Evolutionary conservation across 2,113 vertebrate genomes (phyloP).

Genomic region (Xenopus borealis): DNA sequence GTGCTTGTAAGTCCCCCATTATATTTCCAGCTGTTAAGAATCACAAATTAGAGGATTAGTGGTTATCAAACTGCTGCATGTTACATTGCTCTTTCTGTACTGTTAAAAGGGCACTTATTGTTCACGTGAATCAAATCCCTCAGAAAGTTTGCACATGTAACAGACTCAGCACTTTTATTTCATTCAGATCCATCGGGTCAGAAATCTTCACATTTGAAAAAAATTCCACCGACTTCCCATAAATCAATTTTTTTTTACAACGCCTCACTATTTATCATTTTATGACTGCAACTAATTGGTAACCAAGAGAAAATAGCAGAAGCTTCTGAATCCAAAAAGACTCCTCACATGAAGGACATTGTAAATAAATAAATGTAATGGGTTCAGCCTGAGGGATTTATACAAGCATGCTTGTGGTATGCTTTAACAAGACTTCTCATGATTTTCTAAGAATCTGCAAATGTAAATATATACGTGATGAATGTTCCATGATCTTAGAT

Average conservation of each 20-base stretch:
- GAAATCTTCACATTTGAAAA: constrained; percentile 6
- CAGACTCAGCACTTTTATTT: background rate
- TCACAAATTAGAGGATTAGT: no score
- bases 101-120: no score
- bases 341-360: background rate
- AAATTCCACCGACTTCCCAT: background rate
- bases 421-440: background rate
- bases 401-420: background rate
- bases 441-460: no score
- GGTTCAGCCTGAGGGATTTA: constrained; percentile 4
- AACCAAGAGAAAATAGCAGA: constrained; percentile 3
- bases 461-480: no score
- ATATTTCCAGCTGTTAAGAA: no score
- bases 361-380: constrained; percentile 16
- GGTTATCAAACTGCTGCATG: no score
- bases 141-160: no score
- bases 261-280: constrained; percentile 3
- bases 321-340: background rate
- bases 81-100: no score
- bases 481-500: no score
- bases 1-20: no score
- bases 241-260: constrained; percentile 14
- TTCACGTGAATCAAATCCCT: no score
- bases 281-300: constrained; percentile 17
- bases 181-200: constrained; percentile 1